Evolutionary conservation across 2,113 vertebrate genomes (phyloP).

Genomic region (Varanus komodoensis): DNA sequence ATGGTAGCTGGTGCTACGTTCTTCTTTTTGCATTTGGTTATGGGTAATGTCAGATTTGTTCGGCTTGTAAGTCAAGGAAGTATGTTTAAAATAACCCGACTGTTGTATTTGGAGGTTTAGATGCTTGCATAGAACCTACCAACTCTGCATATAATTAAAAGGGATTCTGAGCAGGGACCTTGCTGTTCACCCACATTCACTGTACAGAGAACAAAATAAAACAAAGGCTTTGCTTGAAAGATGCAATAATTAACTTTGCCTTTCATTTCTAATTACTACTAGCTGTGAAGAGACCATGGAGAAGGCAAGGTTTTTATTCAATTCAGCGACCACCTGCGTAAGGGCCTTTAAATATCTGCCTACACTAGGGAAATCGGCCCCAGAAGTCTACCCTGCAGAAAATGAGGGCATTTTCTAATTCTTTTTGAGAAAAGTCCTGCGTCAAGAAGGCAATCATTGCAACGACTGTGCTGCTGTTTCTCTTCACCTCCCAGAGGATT

Average conservation of each 20-base stretch:
- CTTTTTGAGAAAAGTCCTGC: not conserved
- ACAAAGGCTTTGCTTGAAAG: not conserved
- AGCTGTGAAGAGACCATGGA: not conserved
- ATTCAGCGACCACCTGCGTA: not conserved
- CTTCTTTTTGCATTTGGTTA: not conserved
- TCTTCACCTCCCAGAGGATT: not conserved
- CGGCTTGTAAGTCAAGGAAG: not conserved
- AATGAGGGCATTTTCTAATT: not conserved
- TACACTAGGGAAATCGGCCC: not conserved
- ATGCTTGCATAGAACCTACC: not conserved
- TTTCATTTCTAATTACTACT: slow-evolving; percentile 17
- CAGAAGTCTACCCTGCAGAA: not conserved
- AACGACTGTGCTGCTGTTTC: not conserved
- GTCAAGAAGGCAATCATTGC: not conserved
- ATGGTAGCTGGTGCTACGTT: too few species aligned
- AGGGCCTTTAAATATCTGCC: not conserved
- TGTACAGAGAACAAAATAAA: not conserved
- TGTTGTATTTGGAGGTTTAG: not conserved
- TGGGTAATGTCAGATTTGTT: not conserved
- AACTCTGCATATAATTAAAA: not conserved
- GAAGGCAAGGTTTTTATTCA: not conserved
- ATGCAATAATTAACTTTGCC: not conserved
- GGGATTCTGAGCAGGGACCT: not conserved
- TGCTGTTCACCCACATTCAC: not conserved
- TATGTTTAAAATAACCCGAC: not conserved